These are phyloP conservation scores for Strigamia maritima DNA, from an alignment of 2,888 invertebrate genomes.

Conservation along the genomic window DNA sequence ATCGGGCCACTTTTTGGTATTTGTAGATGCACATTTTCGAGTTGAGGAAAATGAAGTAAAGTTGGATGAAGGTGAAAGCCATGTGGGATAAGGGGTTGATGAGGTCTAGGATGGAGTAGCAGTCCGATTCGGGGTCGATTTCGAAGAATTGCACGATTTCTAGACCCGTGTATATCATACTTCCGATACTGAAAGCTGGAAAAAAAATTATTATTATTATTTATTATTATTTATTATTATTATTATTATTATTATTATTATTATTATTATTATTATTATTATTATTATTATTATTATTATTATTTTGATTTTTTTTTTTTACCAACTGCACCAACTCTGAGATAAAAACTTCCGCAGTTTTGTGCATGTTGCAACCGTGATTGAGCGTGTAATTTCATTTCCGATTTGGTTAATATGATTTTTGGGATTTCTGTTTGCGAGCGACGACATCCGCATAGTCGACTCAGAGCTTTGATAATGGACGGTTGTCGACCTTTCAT, in stretches of 20 bases:
- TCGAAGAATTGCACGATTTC: slow-evolving; percentile 52
- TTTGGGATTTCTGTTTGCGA: neutral
- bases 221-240: too few relatives aligned
- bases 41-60: slow-evolving; percentile 55
- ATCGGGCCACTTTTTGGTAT: slow-evolving; percentile 67
- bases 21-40: slow-evolving; percentile 67
- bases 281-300: neutral
- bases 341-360: slow-evolving; percentile 52
- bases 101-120: slow-evolving; percentile 48
- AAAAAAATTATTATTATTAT: neutral
- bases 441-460: neutral
- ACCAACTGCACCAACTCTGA: slow-evolving; percentile 89
- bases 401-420: neutral
- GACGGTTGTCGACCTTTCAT: slow-evolving; percentile 40
- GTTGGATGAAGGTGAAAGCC: slow-evolving; percentile 52
- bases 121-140: slow-evolving; percentile 47
- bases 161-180: slow-evolving; percentile 53
- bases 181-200: slow-evolving; percentile 52
- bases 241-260: too few relatives aligned
- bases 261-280: too few relatives aligned
- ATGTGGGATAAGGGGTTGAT: slow-evolving; percentile 49
- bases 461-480: neutral
- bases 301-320: slow-evolving; percentile 45
- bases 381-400: neutral
- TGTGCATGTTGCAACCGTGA: slow-evolving; percentile 6